Evolutionary conservation across 2,888 invertebrate genomes (phyloP).

Genomic region (Nipponacmea schrenckii): DNA sequence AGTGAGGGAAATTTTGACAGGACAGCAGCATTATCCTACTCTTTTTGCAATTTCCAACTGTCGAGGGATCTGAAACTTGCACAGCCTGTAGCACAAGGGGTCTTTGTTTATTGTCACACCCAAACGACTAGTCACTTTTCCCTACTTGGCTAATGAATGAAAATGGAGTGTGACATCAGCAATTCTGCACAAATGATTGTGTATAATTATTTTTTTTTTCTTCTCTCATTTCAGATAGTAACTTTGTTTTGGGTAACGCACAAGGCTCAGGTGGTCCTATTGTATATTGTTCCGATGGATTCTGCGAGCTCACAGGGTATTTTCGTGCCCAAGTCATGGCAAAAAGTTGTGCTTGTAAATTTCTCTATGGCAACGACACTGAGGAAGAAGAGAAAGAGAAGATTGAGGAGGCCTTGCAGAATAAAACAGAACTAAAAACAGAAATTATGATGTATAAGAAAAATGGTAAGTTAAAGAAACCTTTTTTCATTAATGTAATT

Average conservation of each 20-base stretch:
- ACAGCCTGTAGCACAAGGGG: too few relatives aligned
- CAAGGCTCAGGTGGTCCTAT: constrained; percentile 98
- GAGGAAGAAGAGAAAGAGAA: constrained; percentile 86
- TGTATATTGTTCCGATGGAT: constrained; percentile 99
- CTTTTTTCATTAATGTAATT: neutral
- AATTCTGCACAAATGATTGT: too few relatives aligned
- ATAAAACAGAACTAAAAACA: constrained; percentile 90
- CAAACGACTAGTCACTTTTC: too few relatives aligned
- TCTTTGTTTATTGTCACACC: too few relatives aligned
- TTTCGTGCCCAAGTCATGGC: constrained; percentile 94
- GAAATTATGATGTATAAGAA: constrained; percentile 96
- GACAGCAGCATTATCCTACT: too few relatives aligned
- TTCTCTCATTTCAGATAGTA: constrained; percentile 80
- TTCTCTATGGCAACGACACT: constrained; percentile 97
- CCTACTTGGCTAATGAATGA: too few relatives aligned
- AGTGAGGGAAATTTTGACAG: too few relatives aligned
- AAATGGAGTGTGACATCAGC: too few relatives aligned
- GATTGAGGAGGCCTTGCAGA: constrained; percentile 89
- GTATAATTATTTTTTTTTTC: constrained; percentile 8
- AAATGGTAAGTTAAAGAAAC: constrained; percentile 76
- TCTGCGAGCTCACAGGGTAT: constrained; percentile 99
- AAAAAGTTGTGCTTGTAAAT: constrained; percentile 77
- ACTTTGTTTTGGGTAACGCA: constrained; percentile 98
- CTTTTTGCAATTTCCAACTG: too few relatives aligned
- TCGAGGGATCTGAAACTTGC: too few relatives aligned